Base-by-base conservation (phyloP, 2,797 vertebrate species). In the Coregonus suidteri region DNA sequence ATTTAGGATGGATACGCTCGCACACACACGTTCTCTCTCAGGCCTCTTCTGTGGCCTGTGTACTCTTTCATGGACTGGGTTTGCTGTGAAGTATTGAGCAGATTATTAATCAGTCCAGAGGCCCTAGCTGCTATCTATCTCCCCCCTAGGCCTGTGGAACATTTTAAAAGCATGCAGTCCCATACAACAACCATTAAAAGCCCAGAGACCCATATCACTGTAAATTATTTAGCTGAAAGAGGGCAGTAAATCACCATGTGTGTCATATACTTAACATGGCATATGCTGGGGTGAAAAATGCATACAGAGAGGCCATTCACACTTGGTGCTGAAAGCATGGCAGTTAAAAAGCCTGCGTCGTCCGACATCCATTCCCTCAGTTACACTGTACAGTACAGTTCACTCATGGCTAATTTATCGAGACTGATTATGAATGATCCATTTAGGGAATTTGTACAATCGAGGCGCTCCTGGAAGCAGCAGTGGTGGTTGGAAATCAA, bases 151-250 rank as follows among this genome's bases (percentile, higher is more conserved):
- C 88, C 83, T 87, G 83, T 83, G 83, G 87, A 90, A 91, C 90
- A 90, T 91, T 93, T 91, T 91, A 91, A 92, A 93, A 91, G 85
- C 86, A 85, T 84, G 87, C 87, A 87, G 85, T 90, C 92, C 91
- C 86, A 91, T 89, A 88, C 88, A 90, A 89, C 89, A 82, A 81
- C 83, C 88, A 92, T 91, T 89, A 93, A 93, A 93, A 91, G 87
- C 91, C 90, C 87, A 86, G 75, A 85, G 86, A 89, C 87, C 82
- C 84, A 84, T 89, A 92, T 91, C 81, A 86, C 85, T 87, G 91
- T 93, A 89, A 93, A 93, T 93, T 88, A 94, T 94, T 93, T 91
- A 91, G 84, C 88, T 79, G 82, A 84, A 82, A 90, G 88, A 88
- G 81, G 83, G 86, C 78, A 74, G 90, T 90, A 92, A 92, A 93